These are phyloP conservation scores for Hippocampus abdominalis DNA, from an alignment of 2,113 vertebrate genomes.

Conservation along the genomic window DNA sequence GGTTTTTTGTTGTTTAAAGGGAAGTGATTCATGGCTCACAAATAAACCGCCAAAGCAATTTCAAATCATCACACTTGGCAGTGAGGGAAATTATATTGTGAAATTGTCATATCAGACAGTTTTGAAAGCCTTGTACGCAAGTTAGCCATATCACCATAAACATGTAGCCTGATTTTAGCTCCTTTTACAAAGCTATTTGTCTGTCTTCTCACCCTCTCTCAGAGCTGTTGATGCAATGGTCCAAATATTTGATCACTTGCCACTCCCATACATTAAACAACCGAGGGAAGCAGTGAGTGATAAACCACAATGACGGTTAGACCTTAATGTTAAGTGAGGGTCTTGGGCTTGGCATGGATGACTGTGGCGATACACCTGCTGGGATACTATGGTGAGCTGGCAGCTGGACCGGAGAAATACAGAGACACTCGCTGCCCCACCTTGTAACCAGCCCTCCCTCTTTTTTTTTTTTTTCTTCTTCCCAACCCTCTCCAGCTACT, in stretches of 20 bases:
- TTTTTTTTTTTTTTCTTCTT: constrained; percentile 27
- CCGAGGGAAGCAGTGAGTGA: constrained; percentile 6
- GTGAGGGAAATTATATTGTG: background rate
- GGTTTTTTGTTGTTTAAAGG: background rate
- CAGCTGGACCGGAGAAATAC: constrained; percentile 42
- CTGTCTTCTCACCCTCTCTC: too few relatives aligned
- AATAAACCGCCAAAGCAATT: background rate
- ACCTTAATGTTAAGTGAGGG: constrained; percentile 35
- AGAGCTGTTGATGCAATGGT: too few relatives aligned
- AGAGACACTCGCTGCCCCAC: constrained; percentile 36
- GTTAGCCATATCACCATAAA: too few relatives aligned
- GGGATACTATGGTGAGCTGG: constrained; percentile 48
- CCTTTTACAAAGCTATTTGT: too few relatives aligned
- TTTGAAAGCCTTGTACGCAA: too few relatives aligned
- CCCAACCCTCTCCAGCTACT: constrained; percentile 57
- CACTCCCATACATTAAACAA: constrained; percentile 22
- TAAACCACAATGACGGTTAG: constrained; percentile 19
- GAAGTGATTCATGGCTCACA: background rate
- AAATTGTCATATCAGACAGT: background rate
- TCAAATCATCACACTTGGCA: background rate
- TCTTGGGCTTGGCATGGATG: constrained; percentile 21
- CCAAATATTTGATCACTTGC: background rate
- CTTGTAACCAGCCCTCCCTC: constrained; percentile 32
- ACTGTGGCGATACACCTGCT: constrained; percentile 24
- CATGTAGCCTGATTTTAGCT: too few relatives aligned